Evolutionary conservation across 2,888 invertebrate genomes (phyloP).

Genomic region (Hermodice carunculata): DNA sequence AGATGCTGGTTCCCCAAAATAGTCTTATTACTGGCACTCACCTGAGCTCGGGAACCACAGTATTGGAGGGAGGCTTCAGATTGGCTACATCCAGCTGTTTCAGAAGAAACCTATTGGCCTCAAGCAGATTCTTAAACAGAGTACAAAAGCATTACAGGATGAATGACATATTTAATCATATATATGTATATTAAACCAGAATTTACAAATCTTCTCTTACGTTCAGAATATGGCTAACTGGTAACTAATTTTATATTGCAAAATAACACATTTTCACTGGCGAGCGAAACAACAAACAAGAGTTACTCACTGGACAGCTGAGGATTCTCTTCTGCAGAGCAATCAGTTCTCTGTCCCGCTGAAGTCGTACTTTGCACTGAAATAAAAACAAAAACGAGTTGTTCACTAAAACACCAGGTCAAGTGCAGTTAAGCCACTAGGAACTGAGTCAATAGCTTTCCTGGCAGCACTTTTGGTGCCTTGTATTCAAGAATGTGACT

Average conservation of each 20-base stretch:
- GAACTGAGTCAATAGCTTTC: too few relatives aligned
- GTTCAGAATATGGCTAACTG: not conserved
- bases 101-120: conserved; percentile 63
- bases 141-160: too few relatives aligned
- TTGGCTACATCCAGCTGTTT: conserved; percentile 59
- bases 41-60: conserved; percentile 52
- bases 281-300: not conserved
- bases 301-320: conserved; percentile 59
- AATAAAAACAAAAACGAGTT: conserved; percentile 23
- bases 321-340: conserved; percentile 56
- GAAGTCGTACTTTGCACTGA: conserved; percentile 58
- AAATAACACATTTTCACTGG: not conserved
- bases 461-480: too few relatives aligned
- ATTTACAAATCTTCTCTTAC: too few relatives aligned
- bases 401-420: too few relatives aligned
- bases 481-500: too few relatives aligned
- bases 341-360: conserved; percentile 57
- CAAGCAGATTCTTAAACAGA: conserved; percentile 59
- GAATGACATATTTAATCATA: too few relatives aligned
- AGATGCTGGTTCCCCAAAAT: too few relatives aligned
- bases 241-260: not conserved
- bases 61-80: conserved; percentile 53
- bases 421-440: too few relatives aligned
- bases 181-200: too few relatives aligned
- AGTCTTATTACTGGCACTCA: too few relatives aligned